Base-by-base conservation (phyloP, 2,797 vertebrate genomes). In the Bovichtus variegatus region DNA sequence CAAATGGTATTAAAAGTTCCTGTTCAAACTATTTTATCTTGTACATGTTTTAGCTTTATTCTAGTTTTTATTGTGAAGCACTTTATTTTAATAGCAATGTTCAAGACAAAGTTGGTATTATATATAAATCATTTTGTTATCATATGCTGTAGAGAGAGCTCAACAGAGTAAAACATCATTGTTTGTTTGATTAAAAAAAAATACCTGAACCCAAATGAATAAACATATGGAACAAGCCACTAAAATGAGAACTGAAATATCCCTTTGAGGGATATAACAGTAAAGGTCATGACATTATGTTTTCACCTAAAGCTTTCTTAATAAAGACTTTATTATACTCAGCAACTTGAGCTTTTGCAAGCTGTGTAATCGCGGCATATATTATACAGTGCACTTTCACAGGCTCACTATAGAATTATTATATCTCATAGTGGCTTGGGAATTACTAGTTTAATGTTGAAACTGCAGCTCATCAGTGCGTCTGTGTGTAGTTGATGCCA, bases 301-400 rank as follows among this genome's bases (percentile, higher is more conserved):
- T 63, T 71, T 67, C n/a, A 76, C 9, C 40, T 68, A 76, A 51
- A 50, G 34, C 54, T 51, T 79, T 58, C n/a, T 76, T 27, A 78
- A 71, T 65, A 66, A 81, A 72, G 54, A 29, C 18, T 72, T 80
- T 75, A 69, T 80, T 72, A n/a, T 41, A 47, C 60, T 74, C 43
- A 47, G 27, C 13, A 71, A 69, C 76, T 80, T 71, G 58, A 79
- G 59, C 61, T 54, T 78, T 61, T 60, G 58, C 51, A 61, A 59
- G 59, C 47, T 36, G 36, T 68, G 57, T 47, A 83, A 81, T 87
- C 79, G 69, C 19, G 36, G 21, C 43, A 74, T 44, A 34, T 49
- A 63, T 58, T 58, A 50, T 43, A 60, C 61, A 78, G 65, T 60
- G 27, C 29, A 41, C 41, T 54, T 76, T 74, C 49, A 68, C 46